These are phyloP conservation scores for Pseudorasbora parva DNA, from an alignment of 2,113 vertebrate genomes.

Conservation along the genomic window DNA sequence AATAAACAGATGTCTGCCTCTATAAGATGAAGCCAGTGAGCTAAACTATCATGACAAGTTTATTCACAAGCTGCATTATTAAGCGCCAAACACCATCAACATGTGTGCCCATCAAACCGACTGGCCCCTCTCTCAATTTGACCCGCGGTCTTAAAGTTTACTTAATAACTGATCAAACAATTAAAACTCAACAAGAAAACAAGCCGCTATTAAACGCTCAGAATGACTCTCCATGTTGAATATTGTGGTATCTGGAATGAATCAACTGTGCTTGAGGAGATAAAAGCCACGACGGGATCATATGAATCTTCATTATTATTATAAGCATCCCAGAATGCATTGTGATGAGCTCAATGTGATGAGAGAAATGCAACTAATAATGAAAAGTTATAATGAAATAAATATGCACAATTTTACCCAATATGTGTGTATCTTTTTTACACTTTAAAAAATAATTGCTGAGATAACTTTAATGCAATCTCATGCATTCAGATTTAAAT, in stretches of 20 bases:
- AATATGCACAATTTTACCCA: neutral
- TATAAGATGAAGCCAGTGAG: conserved; percentile 10
- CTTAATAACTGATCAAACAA: neutral
- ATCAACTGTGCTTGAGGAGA: neutral
- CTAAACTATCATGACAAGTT: conserved; percentile 22
- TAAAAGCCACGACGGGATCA: too few species aligned
- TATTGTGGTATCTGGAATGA: neutral
- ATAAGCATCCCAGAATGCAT: neutral
- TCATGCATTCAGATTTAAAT: too few species aligned
- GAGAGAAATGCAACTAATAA: too few species aligned
- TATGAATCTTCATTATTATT: neutral
- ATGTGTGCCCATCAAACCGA: neutral
- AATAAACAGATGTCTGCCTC: conserved; percentile 23
- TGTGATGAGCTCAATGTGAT: too few species aligned
- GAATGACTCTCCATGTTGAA: neutral
- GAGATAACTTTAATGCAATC: too few species aligned
- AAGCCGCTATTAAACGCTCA: neutral
- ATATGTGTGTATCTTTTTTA: neutral
- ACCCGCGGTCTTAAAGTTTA: neutral
- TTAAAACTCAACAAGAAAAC: neutral
- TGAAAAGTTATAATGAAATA: neutral
- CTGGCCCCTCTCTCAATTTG: neutral
- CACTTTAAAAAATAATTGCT: too few species aligned
- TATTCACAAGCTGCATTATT: conserved; percentile 12
- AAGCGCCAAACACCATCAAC: conserved; percentile 5